Evolutionary conservation across 2,888 invertebrate species (phyloP), one percentile per base, ranked within the genome.

Genomic region (Trachelus tabidus): DNA sequence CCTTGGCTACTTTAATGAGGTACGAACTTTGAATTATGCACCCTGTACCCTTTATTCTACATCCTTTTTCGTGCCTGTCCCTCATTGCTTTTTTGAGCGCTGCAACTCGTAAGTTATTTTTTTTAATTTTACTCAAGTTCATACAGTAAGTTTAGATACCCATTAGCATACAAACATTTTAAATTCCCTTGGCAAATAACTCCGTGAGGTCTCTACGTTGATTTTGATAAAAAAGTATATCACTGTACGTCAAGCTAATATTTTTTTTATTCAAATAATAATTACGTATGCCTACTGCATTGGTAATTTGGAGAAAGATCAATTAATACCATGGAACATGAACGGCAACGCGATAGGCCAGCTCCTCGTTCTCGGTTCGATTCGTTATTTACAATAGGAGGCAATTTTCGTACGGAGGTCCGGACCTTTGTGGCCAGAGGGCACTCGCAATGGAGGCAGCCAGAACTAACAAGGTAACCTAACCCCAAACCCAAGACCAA

Each of bases 401-500:
- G 84, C 83, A 87, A 87, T 87, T 87, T 71, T 30, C 33, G 71
- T 33, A 33, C 71, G 71, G 83, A 73, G 73, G 77, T 75, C 35
- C 75, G 71, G 74, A 80, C 81, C 81, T 76, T 81, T 76, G 75
- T 85, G 83, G 86, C 88, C 87, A 82, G 85, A 86, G 87, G 87
- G 86, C 85, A 86, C 80, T 81, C 80, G 85, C 86, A 84, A 86
- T 85, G 85, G 84, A 79, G 84, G 83, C 87, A 86, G 85, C 86
- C 85, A 86, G 87, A 88, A 87, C 89, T 89, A 90, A 90, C 90
- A 89, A 89, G 90, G 89, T 89, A 90, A 90, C 89, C 86, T 85
- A 89, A 89, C 87, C 87, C 87, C 83, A 82, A 79, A 78, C 77
- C 79, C n/a, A 73, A 78, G 75, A 78, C 75, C 78, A 77, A 77